Evolutionary conservation across 2,797 vertebrate species (phyloP), one percentile per base, ranked within the genome.

Genomic region (Phylloscopus collybita): DNA sequence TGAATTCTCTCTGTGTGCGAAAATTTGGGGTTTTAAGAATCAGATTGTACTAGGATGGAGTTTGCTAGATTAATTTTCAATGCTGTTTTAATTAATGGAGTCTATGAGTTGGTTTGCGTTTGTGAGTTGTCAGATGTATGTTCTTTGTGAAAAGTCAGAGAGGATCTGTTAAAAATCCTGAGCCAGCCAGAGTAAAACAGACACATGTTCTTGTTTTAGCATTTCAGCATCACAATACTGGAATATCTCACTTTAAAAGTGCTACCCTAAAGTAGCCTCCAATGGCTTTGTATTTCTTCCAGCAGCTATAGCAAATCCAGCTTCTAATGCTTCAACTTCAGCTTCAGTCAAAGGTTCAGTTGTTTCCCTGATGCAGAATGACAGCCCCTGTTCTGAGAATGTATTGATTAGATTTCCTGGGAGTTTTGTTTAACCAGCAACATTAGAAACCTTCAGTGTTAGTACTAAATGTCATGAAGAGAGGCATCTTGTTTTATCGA

Each of bases 351-450:
- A 61, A 84, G 53, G 19, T 75, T 69, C 0, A 0, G 51, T 32
- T 1, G 0, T 66, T 83, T 65, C 45, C 36, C 44, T 62, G 61
- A n/a, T 59, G 45, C 47, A 62, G 69, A 88, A 86, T 62, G 75
- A 73, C 50, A 25, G 17, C 62, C 34, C 1, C 0, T 23, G 16
- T 67, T 86, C 65, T 16, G 2, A 74, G 93, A 79, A 94, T 42
- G 18, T 53, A 53, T 86, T 57, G 89, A 81, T 83, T 32, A 19
- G 49, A 53, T 93, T 93, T 94, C 42, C 53, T 69, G 57, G 36
- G 57, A 88, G 57, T 84, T 88, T 79, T 92, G 75, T 95, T 92
- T 86, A 82, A 90, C 49, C 50, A 78, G 65, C 80, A 86, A 8
- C 65, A 49, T 79, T 67, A 79, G 61, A 88, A 95, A 57, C 34